Base-by-base conservation (phyloP, 92 coral and sea anemone species). In the Zoanthus sansibaricus region DNA sequence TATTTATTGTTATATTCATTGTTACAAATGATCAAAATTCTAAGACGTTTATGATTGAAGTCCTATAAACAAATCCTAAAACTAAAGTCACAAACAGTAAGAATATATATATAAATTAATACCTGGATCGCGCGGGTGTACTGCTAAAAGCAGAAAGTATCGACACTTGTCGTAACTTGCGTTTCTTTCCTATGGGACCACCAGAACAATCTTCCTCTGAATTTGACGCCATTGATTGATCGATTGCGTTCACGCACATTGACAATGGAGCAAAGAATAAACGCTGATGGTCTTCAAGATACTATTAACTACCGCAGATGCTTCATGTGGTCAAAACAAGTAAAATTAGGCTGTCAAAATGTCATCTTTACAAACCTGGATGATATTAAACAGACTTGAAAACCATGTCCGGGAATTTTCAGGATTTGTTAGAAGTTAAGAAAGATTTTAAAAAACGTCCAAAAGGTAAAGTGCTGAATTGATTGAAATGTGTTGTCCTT, bases 61-160 rank as follows among this genome's bases (percentile, higher is more conserved):
- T 12, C 72, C 33, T 68, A 68, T 8, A 68, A 68, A 70, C 74
- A 70, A 70, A 70, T 70, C 74, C 74, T 70, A 70, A 70, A 70
- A 70, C 16, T 14, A 70, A 31, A 70, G 74, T 70, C 74, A 70
- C n/a, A 70, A 70, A 70, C 47, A 70, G 74, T 56, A 56, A 56
- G 64, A 56, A 56, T 56, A 56, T 56, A 56, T 61, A 61, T 61
- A 61, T 61, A 61, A 61, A 61, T 61, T 71, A 71, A 33, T 72
- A 72, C 77, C 77, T 44, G 30, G 77, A 15, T 17, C 77, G 4
- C 9, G 77, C 55, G 55, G 54, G 13, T 72, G 77, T 72, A 72
- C 77, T 72, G 77, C 77, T 72, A 72, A 72, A 71, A 72, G 77
- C 77, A 72, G 77, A 72, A 72, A 72, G 77, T 72, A 72, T 72